Percentiles rank a stretch among this genome's conserved stretches.
Conservation (phyloP, 2,113 vertebrate species). For the Uria lomvia region DNA sequence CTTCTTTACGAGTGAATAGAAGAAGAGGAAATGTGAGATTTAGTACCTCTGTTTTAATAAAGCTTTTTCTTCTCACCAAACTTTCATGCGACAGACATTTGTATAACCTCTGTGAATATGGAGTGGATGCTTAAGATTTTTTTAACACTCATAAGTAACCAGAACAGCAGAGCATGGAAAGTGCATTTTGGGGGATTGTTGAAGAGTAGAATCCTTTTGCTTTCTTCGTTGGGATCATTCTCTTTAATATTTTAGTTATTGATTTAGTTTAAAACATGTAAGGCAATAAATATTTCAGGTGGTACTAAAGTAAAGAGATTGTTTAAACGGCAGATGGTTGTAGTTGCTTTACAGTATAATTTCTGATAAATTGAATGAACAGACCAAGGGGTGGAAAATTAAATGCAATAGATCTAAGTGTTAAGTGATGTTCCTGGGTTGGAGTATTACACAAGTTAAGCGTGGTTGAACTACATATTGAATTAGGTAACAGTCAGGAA, state of each 20-base stretch:
- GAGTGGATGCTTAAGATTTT: not conserved
- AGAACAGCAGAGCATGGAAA: not conserved
- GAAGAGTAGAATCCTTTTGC: not conserved
- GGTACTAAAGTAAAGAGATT: not conserved
- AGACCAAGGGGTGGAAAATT: not conserved
- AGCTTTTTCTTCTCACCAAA: not conserved
- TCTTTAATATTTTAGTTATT: constrained; percentile 25
- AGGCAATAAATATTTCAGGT: constrained; percentile 36
- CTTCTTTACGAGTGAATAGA: not conserved
- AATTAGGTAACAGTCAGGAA: not conserved
- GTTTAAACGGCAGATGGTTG: not conserved
- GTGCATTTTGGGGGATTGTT: not conserved
- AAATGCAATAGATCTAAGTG: not conserved
- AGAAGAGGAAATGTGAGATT: not conserved
- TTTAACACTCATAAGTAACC: not conserved
- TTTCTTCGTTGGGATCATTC: not conserved
- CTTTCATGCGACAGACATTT: not conserved
- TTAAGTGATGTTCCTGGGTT: not conserved
- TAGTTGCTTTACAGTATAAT: not conserved
- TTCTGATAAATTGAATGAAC: not conserved
- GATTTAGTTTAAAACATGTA: not conserved
- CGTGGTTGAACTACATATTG: not conserved
- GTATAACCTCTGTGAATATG: not conserved
- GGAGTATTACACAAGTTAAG: not conserved
- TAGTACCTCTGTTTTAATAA: not conserved